Base-by-base conservation (phyloP, 1,140 invertebrate genomes). In the Calliopsis andreniformis region DNA sequence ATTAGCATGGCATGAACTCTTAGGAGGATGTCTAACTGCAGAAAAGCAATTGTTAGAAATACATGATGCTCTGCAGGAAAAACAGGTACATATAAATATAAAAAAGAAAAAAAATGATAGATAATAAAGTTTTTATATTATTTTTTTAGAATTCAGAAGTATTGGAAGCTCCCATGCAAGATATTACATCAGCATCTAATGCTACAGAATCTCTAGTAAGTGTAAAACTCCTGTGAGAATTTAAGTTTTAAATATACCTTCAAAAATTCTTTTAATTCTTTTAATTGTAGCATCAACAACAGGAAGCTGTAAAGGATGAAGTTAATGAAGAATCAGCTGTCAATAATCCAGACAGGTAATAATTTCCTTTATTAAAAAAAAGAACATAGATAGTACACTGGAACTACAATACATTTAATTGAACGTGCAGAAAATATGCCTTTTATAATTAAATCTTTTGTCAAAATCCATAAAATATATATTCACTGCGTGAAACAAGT, bases 1-100 rank as follows among this genome's bases (percentile, higher is more conserved):
- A 23, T 83, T 95, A 43, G 92, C 94, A 0, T 95, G 94, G 94
- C 93, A 95, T 85, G 93, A 95, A 71, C 90, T 95, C 43, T 89
- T 93, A 23, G 85, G 93, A 70, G 92, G 91, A 73, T 94, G 93
- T 86, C 49, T 93, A 23, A 92, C 93, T 67, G 93, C 94, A 5
- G 93, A 95, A 76, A 86, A 87, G 25, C 92, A 91, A 67, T 87
- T 95, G 23, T 18, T 90, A 14, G 80, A 86, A 35, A 83, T 92
- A 58, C 87, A 91, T 63, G 62, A 62, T 28, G 47, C 83, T 47
- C 55, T 85, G 4, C 58, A 83, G 51, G 88, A 87, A 35, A 72
- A 86, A 59, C 67, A 87, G 78, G 87, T 88, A 82, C 32, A 14
- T 59, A 28, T 28, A 43, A 55, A 25, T 12, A 2, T 10, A 53